phyloP scores from a whole-genome alignment of 2,113 vertebrate species.

The Strix uralensis region DNA sequence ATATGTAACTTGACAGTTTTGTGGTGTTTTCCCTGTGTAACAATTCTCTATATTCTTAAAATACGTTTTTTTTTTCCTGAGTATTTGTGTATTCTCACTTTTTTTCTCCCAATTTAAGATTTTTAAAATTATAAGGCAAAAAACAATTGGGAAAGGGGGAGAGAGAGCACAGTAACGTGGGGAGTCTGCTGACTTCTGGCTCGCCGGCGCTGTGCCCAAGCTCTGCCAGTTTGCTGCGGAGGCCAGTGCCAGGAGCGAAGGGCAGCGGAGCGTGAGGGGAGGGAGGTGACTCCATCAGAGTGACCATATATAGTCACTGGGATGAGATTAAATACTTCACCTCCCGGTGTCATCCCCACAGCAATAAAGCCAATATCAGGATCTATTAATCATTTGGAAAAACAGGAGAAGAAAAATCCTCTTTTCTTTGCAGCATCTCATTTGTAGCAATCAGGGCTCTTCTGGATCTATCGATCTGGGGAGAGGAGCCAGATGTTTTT shows the following conservation, averaged over 20 bases:
- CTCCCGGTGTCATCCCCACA: not conserved
- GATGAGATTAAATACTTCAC: constrained; percentile 3
- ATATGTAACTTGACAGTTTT: not conserved
- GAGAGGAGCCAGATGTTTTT: not conserved
- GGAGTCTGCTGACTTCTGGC: constrained; percentile 33
- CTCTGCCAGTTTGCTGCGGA: constrained; percentile 31
- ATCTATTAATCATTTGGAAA: not conserved
- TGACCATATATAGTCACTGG: constrained; percentile 75
- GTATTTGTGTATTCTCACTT: not conserved
- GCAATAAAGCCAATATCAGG: not conserved
- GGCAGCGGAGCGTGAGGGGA: constrained; percentile 37
- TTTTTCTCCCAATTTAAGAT: not conserved
- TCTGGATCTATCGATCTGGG: not conserved
- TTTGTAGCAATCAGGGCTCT: not conserved
- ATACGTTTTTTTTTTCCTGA: accelerated
- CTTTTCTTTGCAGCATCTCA: not conserved
- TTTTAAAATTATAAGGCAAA: not conserved
- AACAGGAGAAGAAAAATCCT: not conserved
- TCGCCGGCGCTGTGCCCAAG: constrained; percentile 26
- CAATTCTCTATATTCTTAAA: not conserved
- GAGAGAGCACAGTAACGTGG: not conserved
- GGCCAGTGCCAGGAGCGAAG: constrained; percentile 48
- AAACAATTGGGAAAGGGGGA: not conserved
- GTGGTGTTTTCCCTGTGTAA: not conserved
- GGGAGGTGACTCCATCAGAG: constrained; percentile 56